A percentile compares a stretch with the other conserved stretches of the same genome.
phyloP scores from a whole-genome alignment of 2,888 invertebrate species.

The Protodeltote pygarga region DNA sequence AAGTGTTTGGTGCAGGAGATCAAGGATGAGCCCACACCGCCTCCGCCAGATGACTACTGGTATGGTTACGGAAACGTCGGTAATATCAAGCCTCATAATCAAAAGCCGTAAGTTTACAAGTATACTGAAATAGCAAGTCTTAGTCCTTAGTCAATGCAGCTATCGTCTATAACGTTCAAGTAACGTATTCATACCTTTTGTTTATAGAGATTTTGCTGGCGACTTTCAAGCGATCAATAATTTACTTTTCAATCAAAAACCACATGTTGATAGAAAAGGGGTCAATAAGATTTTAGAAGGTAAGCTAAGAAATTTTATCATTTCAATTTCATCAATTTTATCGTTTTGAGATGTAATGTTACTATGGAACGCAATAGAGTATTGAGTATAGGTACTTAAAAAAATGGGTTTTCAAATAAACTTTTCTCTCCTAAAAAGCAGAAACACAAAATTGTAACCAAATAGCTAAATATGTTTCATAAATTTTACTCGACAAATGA shows the following conservation, averaged over 20 bases:
- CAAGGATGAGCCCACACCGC: conserved; percentile 52
- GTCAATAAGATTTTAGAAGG: conserved; percentile 57
- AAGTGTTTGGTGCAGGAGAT: conserved; percentile 77
- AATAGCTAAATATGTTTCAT: neutral
- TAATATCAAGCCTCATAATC: conserved; percentile 33
- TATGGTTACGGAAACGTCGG: conserved; percentile 58
- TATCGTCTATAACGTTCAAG: neutral
- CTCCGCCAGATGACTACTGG: conserved; percentile 67
- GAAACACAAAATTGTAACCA: too few relatives aligned
- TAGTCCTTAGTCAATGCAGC: too few relatives aligned
- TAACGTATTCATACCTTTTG: neutral
- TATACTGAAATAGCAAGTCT: too few relatives aligned
- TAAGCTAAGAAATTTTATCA: conserved; percentile 29
- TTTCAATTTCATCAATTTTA: too few relatives aligned
- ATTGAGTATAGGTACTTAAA: too few relatives aligned
- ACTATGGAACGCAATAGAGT: too few relatives aligned
- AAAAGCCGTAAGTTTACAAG: conserved; percentile 16
- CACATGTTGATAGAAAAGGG: conserved; percentile 54
- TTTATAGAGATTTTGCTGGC: conserved; percentile 57
- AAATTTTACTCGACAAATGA: too few relatives aligned
- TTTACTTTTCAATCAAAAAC: conserved; percentile 66
- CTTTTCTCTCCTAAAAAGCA: too few relatives aligned
- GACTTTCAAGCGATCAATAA: conserved; percentile 66
- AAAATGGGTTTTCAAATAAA: too few relatives aligned
- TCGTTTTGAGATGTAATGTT: too few relatives aligned